Base-by-base conservation (phyloP, 2,797 vertebrate species). In the Percopsis omiscomaycus region DNA sequence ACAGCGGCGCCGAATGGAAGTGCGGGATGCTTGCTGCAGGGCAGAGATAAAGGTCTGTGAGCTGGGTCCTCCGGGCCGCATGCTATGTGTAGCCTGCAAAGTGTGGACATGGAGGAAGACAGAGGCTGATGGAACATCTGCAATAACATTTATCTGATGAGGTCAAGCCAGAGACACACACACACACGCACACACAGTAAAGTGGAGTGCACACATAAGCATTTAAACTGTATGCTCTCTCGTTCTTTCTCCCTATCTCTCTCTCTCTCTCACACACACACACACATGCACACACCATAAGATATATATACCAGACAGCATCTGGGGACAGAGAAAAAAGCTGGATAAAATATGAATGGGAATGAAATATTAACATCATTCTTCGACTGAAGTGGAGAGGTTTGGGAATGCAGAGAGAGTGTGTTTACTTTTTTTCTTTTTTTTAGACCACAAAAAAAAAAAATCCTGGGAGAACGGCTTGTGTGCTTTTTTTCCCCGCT, bases 351-450 rank as follows among this genome's bases (percentile, higher is more conserved):
- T 84, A 88, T 88, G 84, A 65, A 89, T 86, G 66, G 1, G 32
- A 66, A 87, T 90, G 0, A 88, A 89, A 89, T 84, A 89, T 86
- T 86, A 80, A 89, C 54, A 1, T 59, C 67, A 83, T 85, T 85
- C 71, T 86, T 86, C 77, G 80, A 73, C 72, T 82, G 73, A 85
- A 84, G 56, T 42, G 66, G 51, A 45, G 15, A 84, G 69, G 68
- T 79, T 85, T 83, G 59, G 54, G 61, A 55, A 80, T 37, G 9
- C 9, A 9, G 37, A 6, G 4, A 9, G 32, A 9, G 9, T 9
- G 37, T 37, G 37, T 5, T 37, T 37, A 37, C 37, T 37, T 37
- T 37, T 37, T 37, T 6, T 37, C 9, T 9, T 5, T 37, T 52
- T 49, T 72, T 77, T 63, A 71, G 69, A 78, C 30, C 16, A 9